Evolutionary conservation across 2,888 invertebrate genomes (phyloP), one percentile per base, ranked within the genome.

Genomic region (Dyspetes luteomarginatus): DNA sequence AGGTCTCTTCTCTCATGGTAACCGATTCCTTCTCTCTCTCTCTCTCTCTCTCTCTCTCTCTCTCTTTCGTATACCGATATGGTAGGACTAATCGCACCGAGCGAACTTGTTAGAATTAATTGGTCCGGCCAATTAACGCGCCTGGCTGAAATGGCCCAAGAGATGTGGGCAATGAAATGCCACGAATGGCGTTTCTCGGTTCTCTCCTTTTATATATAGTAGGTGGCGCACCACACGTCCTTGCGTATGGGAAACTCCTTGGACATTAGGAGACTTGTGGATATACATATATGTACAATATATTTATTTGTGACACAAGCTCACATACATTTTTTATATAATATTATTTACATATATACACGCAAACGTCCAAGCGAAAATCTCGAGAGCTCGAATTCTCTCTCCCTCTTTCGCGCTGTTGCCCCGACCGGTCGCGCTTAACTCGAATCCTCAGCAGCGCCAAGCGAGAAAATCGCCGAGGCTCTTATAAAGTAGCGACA

Each of bases 61-160:
- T 52, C 76, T 62, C 52, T 58, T 48, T 48, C 73, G 58, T 43
- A 67, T 65, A 78, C 75, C 74, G 73, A 81, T 81, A 81, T 78
- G 74, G 76, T 82, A 78, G 85, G 88, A 87, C 89, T 90, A 90
- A 90, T 90, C 90, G 87, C 88, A 88, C 85, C 86, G 87, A 86
- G 88, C 88, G 87, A 90, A 89, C 91, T 91, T 90, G 91, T 91
- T 89, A 90, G 90, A 91, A 91, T 91, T 91, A 91, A 91, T 91
- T 91, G 91, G 89, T 90, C 88, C 87, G 88, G 88, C 91, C 91
- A 91, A 91, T 91, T 91, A 91, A 91, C 91, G 91, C 90, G 88
- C 88, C 87, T 85, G 86, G 85, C 86, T 87, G 86, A 87, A 88
- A 87, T 86, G 86, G 86, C 83, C 84, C 80, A 84, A 87, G 84